Base-by-base conservation (phyloP, 2,113 vertebrate genomes). In the Ranitomeya variabilis region DNA sequence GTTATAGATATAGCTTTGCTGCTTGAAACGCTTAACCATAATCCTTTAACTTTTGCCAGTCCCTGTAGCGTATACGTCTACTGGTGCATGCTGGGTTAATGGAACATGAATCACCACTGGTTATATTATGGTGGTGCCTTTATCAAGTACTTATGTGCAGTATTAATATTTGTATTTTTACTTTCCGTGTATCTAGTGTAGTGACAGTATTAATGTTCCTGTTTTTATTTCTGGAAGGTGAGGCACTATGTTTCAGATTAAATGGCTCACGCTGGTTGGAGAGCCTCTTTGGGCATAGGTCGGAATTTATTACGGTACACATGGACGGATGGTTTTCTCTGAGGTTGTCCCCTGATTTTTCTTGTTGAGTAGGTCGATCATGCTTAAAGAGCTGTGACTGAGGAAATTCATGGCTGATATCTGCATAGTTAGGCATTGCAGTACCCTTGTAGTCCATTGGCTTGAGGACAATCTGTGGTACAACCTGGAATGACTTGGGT, bases 121-220 rank as follows among this genome's bases (percentile, higher is more conserved):
- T 79, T 71, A 84, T 76, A 88, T 74, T 79, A 37, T 66, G 86
- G 54, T 81, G 52, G 87, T 59, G 57, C 74, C 81, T 89, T 89
- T 83, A 84, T 84, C 59, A 84, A 79, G 62, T 85, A 60, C 66
- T 55, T 87, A 57, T 77, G 73, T 89, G 87, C 81, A 85, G 87
- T 85, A 31, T 84, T 77, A 78, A 18, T 64, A 84, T 64, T 84
- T 85, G 82, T 85, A 85, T 55, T 83, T 78, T 54, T 89, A n/a
- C 10, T 88, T 14, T 54, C 13, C 8, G 57, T 66, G 52, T 54
- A 16, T 76, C n/a, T 80, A 51, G 57, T 88, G 87, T 85, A 89
- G 82, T 85, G 51, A 82, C 73, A 85, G 87, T 89, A 83, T 89
- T 89, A 84, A 80, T 71, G 78, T 89, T 89, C 37, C 37, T 45